A percentile compares a stretch with the other conserved stretches of the same genome.
phyloP scores from a whole-genome alignment of 2,797 vertebrate genomes.

The Notoglanidium macrostoma region DNA sequence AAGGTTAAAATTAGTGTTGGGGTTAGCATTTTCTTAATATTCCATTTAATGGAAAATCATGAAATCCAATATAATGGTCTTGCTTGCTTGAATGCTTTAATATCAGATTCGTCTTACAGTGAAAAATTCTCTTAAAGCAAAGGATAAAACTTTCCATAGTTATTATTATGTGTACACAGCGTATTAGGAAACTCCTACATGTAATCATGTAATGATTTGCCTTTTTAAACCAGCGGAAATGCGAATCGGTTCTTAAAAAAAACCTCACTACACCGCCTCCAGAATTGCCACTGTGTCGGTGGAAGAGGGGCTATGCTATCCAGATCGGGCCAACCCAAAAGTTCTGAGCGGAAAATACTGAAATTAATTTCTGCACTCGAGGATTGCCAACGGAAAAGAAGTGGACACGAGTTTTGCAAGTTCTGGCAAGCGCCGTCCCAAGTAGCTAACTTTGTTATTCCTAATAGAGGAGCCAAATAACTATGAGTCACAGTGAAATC shows the following conservation, averaged over 20 bases:
- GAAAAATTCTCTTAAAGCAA: background rate
- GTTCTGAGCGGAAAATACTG: constrained; percentile 14
- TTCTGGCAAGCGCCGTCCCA: constrained; percentile 27
- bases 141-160: background rate
- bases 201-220: constrained; percentile 12
- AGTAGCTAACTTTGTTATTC: constrained; percentile 48
- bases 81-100: background rate
- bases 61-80: background rate
- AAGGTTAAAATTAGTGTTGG: no score
- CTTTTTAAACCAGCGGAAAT: constrained; percentile 1
- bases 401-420: background rate
- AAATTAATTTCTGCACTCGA: constrained; percentile 18
- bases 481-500: constrained; percentile 49
- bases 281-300: constrained; percentile 6
- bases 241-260: background rate
- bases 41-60: background rate
- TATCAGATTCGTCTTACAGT: background rate
- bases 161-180: background rate
- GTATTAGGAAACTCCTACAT: constrained; percentile 16
- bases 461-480: constrained; percentile 32
- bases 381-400: constrained; percentile 34
- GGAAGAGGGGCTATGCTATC: constrained; percentile 17
- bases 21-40: background rate
- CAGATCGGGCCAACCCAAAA: constrained; percentile 21
- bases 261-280: constrained; percentile 1